Evolutionary conservation across 2,888 invertebrate species (phyloP).

Genomic region (Scaptomyza parva): DNA sequence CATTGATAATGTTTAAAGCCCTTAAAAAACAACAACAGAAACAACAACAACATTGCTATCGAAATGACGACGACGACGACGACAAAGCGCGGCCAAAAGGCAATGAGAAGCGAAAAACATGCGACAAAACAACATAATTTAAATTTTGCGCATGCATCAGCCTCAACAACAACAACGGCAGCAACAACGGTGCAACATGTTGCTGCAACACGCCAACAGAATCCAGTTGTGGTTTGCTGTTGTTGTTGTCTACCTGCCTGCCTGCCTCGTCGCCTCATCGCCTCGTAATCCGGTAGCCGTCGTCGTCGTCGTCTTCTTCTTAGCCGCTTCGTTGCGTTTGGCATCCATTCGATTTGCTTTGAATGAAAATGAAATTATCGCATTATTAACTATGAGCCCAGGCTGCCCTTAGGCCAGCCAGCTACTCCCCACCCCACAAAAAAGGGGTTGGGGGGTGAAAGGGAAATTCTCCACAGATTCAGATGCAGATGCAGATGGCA

Average conservation of each 20-base stretch:
- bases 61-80: constrained; percentile 24
- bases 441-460: not conserved
- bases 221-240: constrained; percentile 11
- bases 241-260: constrained; percentile 1
- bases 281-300: constrained; percentile 73
- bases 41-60: constrained; percentile 33
- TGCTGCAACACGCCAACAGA: constrained; percentile 74
- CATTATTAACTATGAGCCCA: constrained; percentile 76
- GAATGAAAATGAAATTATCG: constrained; percentile 81
- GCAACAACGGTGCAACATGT: constrained; percentile 66
- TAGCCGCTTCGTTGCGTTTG: constrained; percentile 27
- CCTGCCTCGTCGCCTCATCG: too few relatives aligned
- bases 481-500: constrained; percentile 42
- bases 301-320: too few relatives aligned
- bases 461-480: not conserved
- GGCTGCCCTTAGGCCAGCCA: constrained; percentile 21
- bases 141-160: constrained; percentile 80
- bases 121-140: constrained; percentile 83
- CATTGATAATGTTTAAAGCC: constrained; percentile 77
- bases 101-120: constrained; percentile 70
- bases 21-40: constrained; percentile 45
- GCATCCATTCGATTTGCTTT: constrained; percentile 75
- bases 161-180: constrained; percentile 17
- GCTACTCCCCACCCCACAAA: not conserved
- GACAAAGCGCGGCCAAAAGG: constrained; percentile 59